phyloP scores from a whole-genome alignment of 2,797 vertebrate genomes.

The Lacerta viridis region DNA sequence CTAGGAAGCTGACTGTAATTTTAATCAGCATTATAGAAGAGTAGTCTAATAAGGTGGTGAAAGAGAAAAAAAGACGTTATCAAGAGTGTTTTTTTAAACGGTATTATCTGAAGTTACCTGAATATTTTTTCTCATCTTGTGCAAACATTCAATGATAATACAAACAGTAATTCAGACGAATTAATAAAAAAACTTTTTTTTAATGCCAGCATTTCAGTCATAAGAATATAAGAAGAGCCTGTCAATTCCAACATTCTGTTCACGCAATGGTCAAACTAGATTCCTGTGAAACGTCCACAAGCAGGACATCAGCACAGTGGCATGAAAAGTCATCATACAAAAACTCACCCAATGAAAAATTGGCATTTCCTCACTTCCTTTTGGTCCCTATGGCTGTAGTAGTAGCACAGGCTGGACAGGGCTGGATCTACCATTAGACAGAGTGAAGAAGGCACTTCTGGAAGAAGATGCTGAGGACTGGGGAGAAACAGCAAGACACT shows the following conservation, averaged over 20 bases:
- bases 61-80: not conserved
- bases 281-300: too few relatives aligned
- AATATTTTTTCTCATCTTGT: not conserved
- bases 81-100: not conserved
- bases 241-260: too few relatives aligned
- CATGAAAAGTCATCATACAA: too few relatives aligned
- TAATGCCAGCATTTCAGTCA: too few relatives aligned
- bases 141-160: not conserved
- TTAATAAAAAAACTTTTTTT: too few relatives aligned
- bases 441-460: too few relatives aligned
- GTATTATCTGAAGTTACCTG: not conserved
- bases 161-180: not conserved
- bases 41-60: not conserved
- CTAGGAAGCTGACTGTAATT: conserved; percentile 11
- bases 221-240: too few relatives aligned
- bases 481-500: too few relatives aligned
- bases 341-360: not conserved
- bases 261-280: too few relatives aligned
- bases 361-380: not conserved
- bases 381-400: not conserved
- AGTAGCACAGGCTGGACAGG: not conserved
- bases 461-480: too few relatives aligned
- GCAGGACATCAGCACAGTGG: too few relatives aligned
- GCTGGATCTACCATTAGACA: too few relatives aligned
- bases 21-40: conserved; percentile 2